Percentiles rank a stretch among this genome's conserved stretches.
phyloP scores from a whole-genome alignment of 2,113 vertebrate genomes.

The Ceratotherium simum region DNA sequence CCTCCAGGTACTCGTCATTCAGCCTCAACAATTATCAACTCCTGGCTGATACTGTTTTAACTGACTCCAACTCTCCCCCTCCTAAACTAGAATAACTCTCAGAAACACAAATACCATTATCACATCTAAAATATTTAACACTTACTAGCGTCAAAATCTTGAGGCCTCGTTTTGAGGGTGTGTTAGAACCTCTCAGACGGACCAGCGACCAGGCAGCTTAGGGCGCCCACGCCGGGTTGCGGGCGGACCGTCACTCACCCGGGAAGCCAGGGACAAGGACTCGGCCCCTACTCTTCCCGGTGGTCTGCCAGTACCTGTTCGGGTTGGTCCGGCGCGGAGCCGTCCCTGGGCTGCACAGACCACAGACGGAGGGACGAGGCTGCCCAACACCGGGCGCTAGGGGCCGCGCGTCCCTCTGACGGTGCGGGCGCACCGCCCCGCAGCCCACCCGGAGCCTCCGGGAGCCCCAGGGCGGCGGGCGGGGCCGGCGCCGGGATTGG shows the following conservation, averaged over 20 bases:
- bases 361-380: background rate
- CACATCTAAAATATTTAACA: background rate
- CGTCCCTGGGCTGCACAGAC: background rate
- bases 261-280: background rate
- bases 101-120: background rate
- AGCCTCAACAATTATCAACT: background rate
- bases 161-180: background rate
- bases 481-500: background rate
- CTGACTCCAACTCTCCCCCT: background rate
- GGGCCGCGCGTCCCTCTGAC: background rate
- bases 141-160: background rate
- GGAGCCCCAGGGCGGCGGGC: background rate
- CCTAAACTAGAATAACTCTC: background rate
- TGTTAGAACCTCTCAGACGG: background rate
- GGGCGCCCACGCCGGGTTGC: background rate
- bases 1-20: too few species aligned
- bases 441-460: background rate
- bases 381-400: background rate
- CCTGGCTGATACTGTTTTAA: background rate
- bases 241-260: background rate
- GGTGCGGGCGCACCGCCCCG: background rate
- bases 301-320: too few species aligned
- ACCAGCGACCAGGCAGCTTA: background rate
- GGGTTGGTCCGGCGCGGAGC: background rate
- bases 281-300: background rate